Base-by-base conservation (phyloP, 2,888 invertebrate species). In the Cephus runcator region DNA sequence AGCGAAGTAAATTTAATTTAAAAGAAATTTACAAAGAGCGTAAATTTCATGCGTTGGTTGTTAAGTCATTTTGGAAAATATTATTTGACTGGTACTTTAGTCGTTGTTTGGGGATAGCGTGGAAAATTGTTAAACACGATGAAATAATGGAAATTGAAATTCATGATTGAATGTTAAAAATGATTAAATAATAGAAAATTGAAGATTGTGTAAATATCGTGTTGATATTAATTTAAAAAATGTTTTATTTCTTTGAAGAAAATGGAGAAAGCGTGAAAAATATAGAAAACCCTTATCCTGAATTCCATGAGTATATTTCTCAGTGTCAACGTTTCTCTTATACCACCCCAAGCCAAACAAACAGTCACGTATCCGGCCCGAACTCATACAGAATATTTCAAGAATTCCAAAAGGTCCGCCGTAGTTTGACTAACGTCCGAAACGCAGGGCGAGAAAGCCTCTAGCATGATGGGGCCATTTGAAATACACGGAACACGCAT, bases 1-100 rank as follows among this genome's bases (percentile, higher is more conserved):
- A 74, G 73, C 30, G 34, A 77, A 77, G 34, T 35, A 56, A 33
- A 73, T 77, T 56, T 74, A 56, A 73, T 74, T 77, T 15, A n/a
- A 33, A 12, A 31, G 23, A 36, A 73, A 33, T 34, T 11, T 31
- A 33, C 35, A 3, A 71, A 71, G 12, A 23, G 23, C 9, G 2
- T 56, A 6, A 23, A 23, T 23, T 9, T 56, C 23, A 56, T 23
- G 56, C 2, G 23, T 23, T 56, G 6, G 23, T 56, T 23, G 6
- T 56, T 9, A 23, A 23, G 23, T 23, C 6, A 56, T 9, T 23
- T 23, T 23, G 23, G 1, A 56, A 15, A 56, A 56, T 56, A 15
- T 15, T 23, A 9, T 23, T 56, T 9, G 40, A 23, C 2, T 23
- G 9, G 6, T 56, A 23, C 23, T 56, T 23, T 23, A 23, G 56